These are phyloP conservation scores for Nysson spinosus DNA, from an alignment of 2,888 invertebrate species.

Conservation along the genomic window DNA sequence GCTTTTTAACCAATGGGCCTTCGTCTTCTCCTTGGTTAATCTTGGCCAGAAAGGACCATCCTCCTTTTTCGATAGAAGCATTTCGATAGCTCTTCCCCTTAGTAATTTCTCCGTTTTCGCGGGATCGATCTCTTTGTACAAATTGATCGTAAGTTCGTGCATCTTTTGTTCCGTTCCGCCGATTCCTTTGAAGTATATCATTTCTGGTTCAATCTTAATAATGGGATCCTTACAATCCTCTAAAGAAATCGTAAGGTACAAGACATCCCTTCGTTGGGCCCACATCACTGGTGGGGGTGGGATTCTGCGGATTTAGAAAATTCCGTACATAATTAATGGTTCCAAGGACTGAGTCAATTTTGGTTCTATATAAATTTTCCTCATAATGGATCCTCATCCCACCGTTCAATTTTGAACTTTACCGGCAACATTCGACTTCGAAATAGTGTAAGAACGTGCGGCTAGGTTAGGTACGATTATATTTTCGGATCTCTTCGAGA, in stretches of 20 bases:
- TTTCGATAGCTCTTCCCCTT: conserved; percentile 87
- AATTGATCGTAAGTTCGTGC: conserved; percentile 92
- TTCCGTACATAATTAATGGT: background rate
- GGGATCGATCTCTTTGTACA: conserved; percentile 89
- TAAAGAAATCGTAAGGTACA: conserved; percentile 93
- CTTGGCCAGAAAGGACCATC: conserved; percentile 92
- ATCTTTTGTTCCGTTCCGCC: conserved; percentile 90
- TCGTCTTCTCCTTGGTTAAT: conserved; percentile 91
- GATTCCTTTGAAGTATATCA: conserved; percentile 89
- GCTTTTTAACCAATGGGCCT: conserved; percentile 96
- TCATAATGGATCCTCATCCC: too few species aligned
- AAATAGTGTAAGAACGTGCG: too few species aligned
- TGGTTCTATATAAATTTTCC: too few species aligned
- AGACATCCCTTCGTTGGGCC: conserved; percentile 92
- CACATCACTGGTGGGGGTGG: conserved; percentile 92
- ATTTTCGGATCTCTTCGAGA: too few species aligned
- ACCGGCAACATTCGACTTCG: too few species aligned
- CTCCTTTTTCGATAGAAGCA: conserved; percentile 84
- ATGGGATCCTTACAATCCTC: conserved; percentile 92
- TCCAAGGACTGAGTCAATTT: too few species aligned
- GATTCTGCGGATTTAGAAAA: conserved; percentile 78
- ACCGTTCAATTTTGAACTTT: too few species aligned
- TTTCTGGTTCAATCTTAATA: conserved; percentile 83
- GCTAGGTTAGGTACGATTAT: too few species aligned
- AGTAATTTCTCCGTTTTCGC: conserved; percentile 86